These are phyloP conservation scores for human DNA, from an alignment of 2,113 vertebrate species.

Conservation along the genomic window DNA sequence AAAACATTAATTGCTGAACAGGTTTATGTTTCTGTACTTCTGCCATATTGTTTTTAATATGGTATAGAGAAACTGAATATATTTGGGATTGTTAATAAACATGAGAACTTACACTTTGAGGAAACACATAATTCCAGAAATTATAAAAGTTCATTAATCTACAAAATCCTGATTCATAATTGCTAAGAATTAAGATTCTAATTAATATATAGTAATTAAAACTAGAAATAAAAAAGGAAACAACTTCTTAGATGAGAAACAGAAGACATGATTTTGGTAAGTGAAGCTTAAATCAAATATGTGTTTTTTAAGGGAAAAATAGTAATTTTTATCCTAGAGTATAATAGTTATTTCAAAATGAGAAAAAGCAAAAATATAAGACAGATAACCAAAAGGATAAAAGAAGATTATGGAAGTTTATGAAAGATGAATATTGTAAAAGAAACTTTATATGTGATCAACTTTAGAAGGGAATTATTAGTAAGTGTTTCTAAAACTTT, in stretches of 20 bases:
- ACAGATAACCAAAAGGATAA: background rate
- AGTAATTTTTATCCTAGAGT: background rate
- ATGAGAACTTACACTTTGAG: background rate
- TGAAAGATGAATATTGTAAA: background rate
- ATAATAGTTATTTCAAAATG: background rate
- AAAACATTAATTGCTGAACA: background rate
- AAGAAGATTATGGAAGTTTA: background rate
- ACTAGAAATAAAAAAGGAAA: background rate
- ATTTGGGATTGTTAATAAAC: background rate
- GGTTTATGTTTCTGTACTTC: background rate
- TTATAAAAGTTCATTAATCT: background rate
- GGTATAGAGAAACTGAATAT: background rate
- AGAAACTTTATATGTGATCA: background rate
- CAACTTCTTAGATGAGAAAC: background rate
- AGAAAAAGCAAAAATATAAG: background rate
- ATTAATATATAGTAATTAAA: background rate
- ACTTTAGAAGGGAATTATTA: background rate
- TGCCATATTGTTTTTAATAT: background rate
- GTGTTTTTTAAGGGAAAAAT: background rate
- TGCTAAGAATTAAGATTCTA: background rate
- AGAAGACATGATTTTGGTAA: background rate
- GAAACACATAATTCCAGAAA: background rate
- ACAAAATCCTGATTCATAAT: background rate
- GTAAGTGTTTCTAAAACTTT: background rate
- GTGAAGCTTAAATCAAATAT: background rate